Percentiles rank a stretch among this genome's conserved stretches.
These are phyloP conservation scores for Ormyrus thymus DNA, from an alignment of 2,888 invertebrate genomes.

Conservation along the genomic window DNA sequence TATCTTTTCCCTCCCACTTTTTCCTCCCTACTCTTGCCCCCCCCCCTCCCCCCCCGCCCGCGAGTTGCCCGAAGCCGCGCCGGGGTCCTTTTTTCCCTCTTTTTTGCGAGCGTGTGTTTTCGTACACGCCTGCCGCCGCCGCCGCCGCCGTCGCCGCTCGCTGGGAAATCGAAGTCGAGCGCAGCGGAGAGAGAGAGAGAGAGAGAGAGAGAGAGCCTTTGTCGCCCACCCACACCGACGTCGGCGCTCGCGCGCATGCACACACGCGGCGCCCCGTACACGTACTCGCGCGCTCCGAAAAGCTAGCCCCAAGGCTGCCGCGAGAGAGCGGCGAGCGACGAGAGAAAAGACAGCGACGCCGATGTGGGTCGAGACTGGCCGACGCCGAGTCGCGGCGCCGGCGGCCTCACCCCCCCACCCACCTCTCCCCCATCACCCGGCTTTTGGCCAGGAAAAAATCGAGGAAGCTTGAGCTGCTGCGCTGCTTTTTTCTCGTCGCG, in stretches of 20 bases:
- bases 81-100: conserved; percentile 13
- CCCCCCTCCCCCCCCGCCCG: not conserved
- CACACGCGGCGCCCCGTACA: no score
- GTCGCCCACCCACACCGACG: no score
- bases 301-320: no score
- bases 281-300: no score
- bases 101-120: conserved; percentile 35
- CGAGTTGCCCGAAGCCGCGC: not conserved
- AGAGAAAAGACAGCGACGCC: conserved; percentile 50
- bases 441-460: conserved; percentile 55
- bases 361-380: conserved; percentile 74
- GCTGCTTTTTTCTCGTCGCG: not conserved
- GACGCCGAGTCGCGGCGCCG: conserved; percentile 73
- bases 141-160: not conserved
- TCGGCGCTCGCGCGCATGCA: no score
- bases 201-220: not conserved
- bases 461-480: conserved; percentile 1
- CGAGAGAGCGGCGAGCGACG: conserved; percentile 57
- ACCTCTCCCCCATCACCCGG: conserved; percentile 40
- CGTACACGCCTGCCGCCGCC: not conserved
- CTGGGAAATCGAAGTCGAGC: conserved; percentile 18
- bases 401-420: conserved; percentile 64
- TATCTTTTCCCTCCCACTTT: conserved; percentile 48
- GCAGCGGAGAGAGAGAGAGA: not conserved
- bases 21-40: not conserved